Conservation (phyloP, 2,888 invertebrate genomes). For the Hoplodrina blanda region DNA sequence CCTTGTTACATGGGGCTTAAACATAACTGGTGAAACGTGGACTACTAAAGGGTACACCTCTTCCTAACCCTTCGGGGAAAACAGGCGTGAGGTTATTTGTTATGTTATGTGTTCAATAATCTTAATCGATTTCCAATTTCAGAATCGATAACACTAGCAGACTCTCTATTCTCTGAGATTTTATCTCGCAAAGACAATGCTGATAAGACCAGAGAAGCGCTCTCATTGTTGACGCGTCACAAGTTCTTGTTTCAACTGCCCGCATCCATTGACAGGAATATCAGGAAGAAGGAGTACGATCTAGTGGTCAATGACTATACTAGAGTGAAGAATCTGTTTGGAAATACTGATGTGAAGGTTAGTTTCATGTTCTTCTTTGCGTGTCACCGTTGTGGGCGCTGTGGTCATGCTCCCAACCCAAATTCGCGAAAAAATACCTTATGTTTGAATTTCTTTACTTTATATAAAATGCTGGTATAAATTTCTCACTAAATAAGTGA, state of each 20-base stretch:
- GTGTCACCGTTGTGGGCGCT: no score
- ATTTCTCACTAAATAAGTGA: no score
- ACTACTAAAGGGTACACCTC: no score
- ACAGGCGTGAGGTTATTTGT: no score
- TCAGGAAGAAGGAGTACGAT: constrained; percentile 98
- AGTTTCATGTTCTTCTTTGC: constrained; percentile 37
- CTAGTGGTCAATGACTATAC: constrained; percentile 99
- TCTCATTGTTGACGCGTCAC: constrained; percentile 97
- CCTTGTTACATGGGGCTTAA: no score
- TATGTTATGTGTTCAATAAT: no score
- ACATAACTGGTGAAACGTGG: no score
- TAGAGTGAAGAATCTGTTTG: constrained; percentile 98
- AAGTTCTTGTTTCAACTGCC: constrained; percentile 99
- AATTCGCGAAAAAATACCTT: no score
- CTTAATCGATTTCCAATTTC: constrained; percentile 56
- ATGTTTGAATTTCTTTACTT: no score
- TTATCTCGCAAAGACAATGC: constrained; percentile 97
- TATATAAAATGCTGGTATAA: no score
- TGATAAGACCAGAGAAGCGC: constrained; percentile 98
- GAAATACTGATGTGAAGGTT: constrained; percentile 97
- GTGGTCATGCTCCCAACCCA: no score
- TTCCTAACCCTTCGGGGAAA: no score
- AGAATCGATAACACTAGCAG: constrained; percentile 97
- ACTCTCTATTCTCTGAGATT: constrained; percentile 98
- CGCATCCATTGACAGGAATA: constrained; percentile 97